phyloP scores from a whole-genome alignment of 1,140 invertebrate species.

The Neodiprion pinetum region DNA sequence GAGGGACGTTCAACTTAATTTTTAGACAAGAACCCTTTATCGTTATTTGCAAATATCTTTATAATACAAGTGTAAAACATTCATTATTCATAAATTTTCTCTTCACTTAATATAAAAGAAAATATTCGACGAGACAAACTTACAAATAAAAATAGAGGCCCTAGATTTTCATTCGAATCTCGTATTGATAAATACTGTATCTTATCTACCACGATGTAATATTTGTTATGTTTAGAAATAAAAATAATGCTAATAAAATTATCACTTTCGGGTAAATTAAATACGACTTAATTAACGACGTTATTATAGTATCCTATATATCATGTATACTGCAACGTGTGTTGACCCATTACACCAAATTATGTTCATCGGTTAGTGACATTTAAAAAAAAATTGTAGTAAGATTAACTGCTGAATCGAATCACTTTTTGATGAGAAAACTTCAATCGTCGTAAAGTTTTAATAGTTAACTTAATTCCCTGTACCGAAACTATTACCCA shows the following conservation, averaged over 20 bases:
- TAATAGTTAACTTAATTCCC: too few relatives aligned
- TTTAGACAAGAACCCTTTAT: conserved; percentile 35
- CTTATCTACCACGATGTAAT: not conserved
- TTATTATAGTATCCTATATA: not conserved
- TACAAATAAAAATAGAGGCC: conserved; percentile 12
- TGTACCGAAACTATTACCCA: too few relatives aligned
- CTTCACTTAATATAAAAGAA: conserved; percentile 27
- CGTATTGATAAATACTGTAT: conserved; percentile 10
- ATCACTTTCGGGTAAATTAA: conserved; percentile 7
- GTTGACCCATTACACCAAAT: conserved; percentile 3
- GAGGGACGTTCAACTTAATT: conserved; percentile 11
- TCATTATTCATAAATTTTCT: conserved; percentile 36
- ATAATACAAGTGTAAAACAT: conserved; percentile 45
- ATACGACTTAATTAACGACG: conserved; percentile 3
- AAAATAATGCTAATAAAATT: not conserved
- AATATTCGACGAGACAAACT: conserved; percentile 24
- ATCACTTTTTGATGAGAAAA: too few relatives aligned
- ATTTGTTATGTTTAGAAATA: not conserved
- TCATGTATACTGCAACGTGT: not conserved
- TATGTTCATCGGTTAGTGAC: not conserved
- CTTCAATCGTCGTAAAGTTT: too few relatives aligned
- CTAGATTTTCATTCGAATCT: not conserved
- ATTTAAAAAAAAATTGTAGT: not conserved
- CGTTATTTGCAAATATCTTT: conserved; percentile 42
- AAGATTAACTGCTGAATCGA: too few relatives aligned